Conservation (phyloP, 2,888 invertebrate species). For the Chromoteleia sp. region DNA sequence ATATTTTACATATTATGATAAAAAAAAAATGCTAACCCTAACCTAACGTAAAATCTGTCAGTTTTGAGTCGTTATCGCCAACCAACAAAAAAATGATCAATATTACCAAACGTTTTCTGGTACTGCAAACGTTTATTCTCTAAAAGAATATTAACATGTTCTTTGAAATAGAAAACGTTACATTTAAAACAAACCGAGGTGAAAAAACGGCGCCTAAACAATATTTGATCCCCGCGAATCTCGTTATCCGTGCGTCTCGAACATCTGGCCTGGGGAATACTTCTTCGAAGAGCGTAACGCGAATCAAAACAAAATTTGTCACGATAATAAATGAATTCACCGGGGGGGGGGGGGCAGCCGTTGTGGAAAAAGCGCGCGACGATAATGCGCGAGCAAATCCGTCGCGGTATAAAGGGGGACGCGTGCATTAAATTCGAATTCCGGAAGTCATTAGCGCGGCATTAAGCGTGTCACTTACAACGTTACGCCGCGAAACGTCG, state of each 20-base stretch:
- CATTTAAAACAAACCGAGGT: too few relatives aligned
- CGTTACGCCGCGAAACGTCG: not conserved
- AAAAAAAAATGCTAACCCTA: too few relatives aligned
- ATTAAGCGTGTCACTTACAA: slow-evolving; percentile 47
- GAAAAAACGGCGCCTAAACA: too few relatives aligned
- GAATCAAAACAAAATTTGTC: slow-evolving; percentile 55
- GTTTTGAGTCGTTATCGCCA: too few relatives aligned
- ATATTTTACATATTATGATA: too few relatives aligned
- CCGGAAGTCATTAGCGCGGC: slow-evolving; percentile 54
- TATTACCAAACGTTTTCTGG: too few relatives aligned
- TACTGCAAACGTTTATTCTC: too few relatives aligned
- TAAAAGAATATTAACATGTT: too few relatives aligned
- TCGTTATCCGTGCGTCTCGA: slow-evolving; percentile 22
- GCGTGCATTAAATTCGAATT: slow-evolving; percentile 55
- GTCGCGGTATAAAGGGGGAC: slow-evolving; percentile 37
- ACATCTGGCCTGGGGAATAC: slow-evolving; percentile 15
- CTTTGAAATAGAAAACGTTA: too few relatives aligned
- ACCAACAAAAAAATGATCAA: too few relatives aligned
- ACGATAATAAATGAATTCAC: slow-evolving; percentile 14
- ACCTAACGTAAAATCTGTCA: too few relatives aligned
- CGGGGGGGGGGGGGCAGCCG: not conserved
- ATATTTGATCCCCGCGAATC: slow-evolving; percentile 8
- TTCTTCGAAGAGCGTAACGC: slow-evolving; percentile 14
- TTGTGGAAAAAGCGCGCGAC: not conserved
- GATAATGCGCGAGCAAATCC: slow-evolving; percentile 7